phyloP scores from a whole-genome alignment of 1,140 invertebrate species.

The Neuroterus valhalla region DNA sequence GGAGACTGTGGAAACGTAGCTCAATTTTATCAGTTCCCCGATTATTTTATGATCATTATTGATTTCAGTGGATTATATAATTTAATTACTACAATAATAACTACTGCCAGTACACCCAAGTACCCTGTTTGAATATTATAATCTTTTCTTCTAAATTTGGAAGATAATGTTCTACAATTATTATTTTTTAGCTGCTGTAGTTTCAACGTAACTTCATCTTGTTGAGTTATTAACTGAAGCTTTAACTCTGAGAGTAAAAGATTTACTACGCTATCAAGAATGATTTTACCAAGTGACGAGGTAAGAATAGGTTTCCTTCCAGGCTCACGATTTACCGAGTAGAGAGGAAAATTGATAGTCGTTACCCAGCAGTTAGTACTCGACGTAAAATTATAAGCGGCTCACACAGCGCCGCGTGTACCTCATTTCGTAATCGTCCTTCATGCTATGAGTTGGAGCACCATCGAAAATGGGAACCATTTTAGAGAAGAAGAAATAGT shows the following conservation, averaged over 20 bases:
- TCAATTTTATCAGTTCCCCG: too few relatives aligned
- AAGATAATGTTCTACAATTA: not conserved
- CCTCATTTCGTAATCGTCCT: slow-evolving; percentile 1
- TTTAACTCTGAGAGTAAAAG: not conserved
- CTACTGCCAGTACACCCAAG: too few relatives aligned
- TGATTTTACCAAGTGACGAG: slow-evolving; percentile 17
- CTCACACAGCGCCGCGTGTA: not conserved
- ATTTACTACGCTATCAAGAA: slow-evolving; percentile 9
- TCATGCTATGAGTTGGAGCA: slow-evolving; percentile 14
- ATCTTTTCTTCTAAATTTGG: not conserved
- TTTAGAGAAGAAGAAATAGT: not conserved
- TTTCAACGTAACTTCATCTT: not conserved
- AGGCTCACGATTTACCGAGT: slow-evolving; percentile 8
- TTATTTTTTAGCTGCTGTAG: not conserved
- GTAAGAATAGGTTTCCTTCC: slow-evolving; percentile 11
- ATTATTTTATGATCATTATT: too few relatives aligned
- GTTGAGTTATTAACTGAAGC: not conserved
- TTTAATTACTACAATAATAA: too few relatives aligned
- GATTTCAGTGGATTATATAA: too few relatives aligned
- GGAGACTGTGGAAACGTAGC: too few relatives aligned
- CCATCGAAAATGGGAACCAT: not conserved
- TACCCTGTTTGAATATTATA: not conserved
- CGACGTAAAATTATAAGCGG: slow-evolving; percentile 33
- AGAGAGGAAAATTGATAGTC: slow-evolving; percentile 34
- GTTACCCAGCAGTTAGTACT: slow-evolving; percentile 28